Evolutionary conservation across 2,888 invertebrate species (phyloP).

Genomic region (Pardosa pseudoannulata): DNA sequence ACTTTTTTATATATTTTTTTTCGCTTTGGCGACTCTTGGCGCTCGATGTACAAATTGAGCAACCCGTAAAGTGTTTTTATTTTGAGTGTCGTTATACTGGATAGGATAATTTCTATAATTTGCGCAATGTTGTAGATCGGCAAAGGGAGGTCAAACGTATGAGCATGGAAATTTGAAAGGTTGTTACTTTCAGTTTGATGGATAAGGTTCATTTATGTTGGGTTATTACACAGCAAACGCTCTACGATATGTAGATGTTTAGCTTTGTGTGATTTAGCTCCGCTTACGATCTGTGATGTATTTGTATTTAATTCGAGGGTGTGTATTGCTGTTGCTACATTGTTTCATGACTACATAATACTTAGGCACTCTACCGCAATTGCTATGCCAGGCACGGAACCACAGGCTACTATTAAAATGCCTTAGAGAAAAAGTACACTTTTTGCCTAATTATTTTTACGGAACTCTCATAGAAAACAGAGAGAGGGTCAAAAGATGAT

Average conservation of each 20-base stretch:
- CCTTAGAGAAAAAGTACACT: constrained; percentile 12
- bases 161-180: constrained; percentile 45
- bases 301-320: constrained; percentile 64
- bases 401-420: constrained; percentile 33
- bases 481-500: neutral
- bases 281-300: constrained; percentile 50
- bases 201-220: constrained; percentile 52
- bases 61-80: constrained; percentile 48
- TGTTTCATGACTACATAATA: constrained; percentile 46
- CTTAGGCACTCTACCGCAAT: constrained; percentile 24
- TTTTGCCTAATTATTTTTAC: neutral
- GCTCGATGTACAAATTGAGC: neutral
- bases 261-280: constrained; percentile 40
- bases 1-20: constrained; percentile 7
- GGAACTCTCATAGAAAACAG: neutral
- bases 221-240: constrained; percentile 37
- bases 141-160: constrained; percentile 39
- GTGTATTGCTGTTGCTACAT: constrained; percentile 52
- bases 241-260: constrained; percentile 51
- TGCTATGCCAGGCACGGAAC: constrained; percentile 31
- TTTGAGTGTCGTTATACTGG: constrained; percentile 30
- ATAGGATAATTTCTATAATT: constrained; percentile 66
- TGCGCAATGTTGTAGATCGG: constrained; percentile 13
- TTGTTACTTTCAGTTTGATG: constrained; percentile 52
- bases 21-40: constrained; percentile 36